A percentile compares a stretch with the other conserved stretches of the same genome.
phyloP scores from a whole-genome alignment of 2,888 invertebrate genomes.

The Linyphia triangularis region DNA sequence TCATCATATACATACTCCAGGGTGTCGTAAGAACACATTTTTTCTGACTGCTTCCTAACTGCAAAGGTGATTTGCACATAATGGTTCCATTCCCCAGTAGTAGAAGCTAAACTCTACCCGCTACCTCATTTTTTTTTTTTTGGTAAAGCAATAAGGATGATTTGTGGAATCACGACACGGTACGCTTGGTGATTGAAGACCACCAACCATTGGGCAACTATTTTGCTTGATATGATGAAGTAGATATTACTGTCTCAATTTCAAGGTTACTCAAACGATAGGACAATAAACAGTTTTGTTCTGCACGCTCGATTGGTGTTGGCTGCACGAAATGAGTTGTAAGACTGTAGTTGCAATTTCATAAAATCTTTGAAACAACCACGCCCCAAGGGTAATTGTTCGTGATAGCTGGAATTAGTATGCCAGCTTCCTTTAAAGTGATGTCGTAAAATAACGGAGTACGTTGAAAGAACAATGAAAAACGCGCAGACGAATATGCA shows the following conservation, averaged over 20 bases:
- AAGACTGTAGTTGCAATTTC: neutral
- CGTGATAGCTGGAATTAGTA: neutral
- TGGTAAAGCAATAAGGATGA: conserved; percentile 7
- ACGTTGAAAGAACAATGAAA: neutral
- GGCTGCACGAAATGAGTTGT: neutral
- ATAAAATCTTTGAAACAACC: neutral
- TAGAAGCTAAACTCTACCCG: neutral
- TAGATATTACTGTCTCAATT: conserved; percentile 23
- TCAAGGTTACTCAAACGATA: conserved; percentile 30
- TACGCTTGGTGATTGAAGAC: conserved; percentile 7
- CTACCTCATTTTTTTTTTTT: conserved; percentile 1
- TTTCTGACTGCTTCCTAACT: neutral
- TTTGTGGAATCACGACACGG: conserved; percentile 46
- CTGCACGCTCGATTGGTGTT: conserved; percentile 11
- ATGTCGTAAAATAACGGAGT: neutral
- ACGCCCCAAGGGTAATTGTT: neutral
- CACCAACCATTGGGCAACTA: neutral
- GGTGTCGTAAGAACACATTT: conserved; percentile 18
- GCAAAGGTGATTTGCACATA: conserved; percentile 68
- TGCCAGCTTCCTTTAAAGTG: neutral
- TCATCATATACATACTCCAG: conserved; percentile 36
- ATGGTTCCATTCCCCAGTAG: conserved; percentile 25
- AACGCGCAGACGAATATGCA: neutral
- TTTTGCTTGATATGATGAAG: conserved; percentile 6
- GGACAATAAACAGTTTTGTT: neutral